Evolutionary conservation across 2,113 vertebrate genomes (phyloP).

Genomic region (Felis chaus): DNA sequence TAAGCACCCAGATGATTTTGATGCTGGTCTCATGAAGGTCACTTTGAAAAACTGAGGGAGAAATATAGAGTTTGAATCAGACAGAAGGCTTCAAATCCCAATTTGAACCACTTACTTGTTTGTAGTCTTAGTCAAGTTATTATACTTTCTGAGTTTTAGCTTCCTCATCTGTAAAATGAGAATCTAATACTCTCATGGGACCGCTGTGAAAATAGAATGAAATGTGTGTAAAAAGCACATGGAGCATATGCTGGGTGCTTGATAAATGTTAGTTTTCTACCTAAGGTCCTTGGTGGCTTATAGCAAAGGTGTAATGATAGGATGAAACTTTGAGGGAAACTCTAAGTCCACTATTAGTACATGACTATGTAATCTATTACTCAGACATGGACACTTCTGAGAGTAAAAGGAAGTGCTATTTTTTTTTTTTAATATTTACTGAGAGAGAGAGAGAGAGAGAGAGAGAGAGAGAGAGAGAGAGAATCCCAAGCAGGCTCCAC

Average conservation of each 20-base stretch:
- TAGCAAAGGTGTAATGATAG: not conserved
- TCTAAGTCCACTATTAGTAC: not conserved
- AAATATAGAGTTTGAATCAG: not conserved
- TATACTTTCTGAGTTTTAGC: not conserved
- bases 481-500: no score
- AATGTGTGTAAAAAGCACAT: not conserved
- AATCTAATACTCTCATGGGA: not conserved
- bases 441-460: no score
- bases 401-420: not conserved
- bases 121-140: not conserved
- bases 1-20: not conserved
- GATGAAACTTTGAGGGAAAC: not conserved
- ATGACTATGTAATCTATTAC: not conserved
- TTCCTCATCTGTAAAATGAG: not conserved
- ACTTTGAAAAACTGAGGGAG: not conserved
- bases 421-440: not conserved
- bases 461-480: no score
- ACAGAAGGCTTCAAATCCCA: not conserved
- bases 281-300: not conserved
- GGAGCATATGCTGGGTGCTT: not conserved
- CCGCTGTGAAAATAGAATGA: not conserved
- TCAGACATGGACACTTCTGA: not conserved
- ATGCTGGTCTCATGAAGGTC: not conserved
- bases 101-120: not conserved
- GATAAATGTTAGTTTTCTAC: not conserved